These are phyloP conservation scores for Hyposoter didymator DNA, from an alignment of 2,888 invertebrate genomes.

Conservation along the genomic window DNA sequence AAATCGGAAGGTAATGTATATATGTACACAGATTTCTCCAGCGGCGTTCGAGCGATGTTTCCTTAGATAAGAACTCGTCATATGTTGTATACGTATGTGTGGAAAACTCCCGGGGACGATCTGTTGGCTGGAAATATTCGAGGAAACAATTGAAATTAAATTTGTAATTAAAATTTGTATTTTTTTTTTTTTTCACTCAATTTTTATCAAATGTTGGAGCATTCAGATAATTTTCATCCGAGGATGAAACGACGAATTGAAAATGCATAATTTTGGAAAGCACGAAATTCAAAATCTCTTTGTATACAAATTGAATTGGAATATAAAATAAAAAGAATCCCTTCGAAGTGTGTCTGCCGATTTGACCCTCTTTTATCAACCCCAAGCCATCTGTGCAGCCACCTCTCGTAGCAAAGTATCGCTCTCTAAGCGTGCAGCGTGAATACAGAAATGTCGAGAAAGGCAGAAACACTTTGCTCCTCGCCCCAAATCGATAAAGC, in stretches of 20 bases:
- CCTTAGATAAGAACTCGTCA: constrained; percentile 25
- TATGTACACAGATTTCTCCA: constrained; percentile 29
- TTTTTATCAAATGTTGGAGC: not conserved
- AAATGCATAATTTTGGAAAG: not conserved
- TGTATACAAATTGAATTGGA: not conserved
- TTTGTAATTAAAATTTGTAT: not conserved
- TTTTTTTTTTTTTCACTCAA: too few relatives aligned
- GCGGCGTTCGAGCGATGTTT: constrained; percentile 17
- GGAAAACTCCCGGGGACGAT: not conserved
- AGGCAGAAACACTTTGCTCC: constrained; percentile 2
- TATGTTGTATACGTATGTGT: not conserved
- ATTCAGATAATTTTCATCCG: not conserved
- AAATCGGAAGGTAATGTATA: constrained; percentile 36
- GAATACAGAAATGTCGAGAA: constrained; percentile 17
- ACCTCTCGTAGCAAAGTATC: not conserved
- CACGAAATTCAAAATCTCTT: constrained; percentile 2
- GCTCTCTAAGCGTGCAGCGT: constrained; percentile 3
- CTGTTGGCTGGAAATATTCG: not conserved
- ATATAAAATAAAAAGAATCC: constrained; percentile 14
- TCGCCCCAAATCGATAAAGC: constrained; percentile 15
- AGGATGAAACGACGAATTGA: not conserved
- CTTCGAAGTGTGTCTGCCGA: not conserved
- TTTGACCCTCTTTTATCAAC: constrained; percentile 17
- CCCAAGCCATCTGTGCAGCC: not conserved
- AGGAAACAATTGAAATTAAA: not conserved